Base-by-base conservation (phyloP, 2,797 vertebrate species). In the Peromyscus eremicus region DNA sequence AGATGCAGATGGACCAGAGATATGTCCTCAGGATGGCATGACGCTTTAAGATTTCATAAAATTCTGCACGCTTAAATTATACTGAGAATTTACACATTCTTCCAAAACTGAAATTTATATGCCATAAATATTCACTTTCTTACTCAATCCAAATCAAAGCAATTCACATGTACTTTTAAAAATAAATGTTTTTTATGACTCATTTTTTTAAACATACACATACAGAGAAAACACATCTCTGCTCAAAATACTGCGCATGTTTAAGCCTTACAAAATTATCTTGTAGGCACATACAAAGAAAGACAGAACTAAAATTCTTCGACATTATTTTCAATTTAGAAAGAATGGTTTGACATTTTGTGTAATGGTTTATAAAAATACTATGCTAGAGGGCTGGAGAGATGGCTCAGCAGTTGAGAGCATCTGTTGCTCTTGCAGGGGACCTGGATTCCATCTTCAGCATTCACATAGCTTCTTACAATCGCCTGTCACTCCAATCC, bases 201-300 rank as follows among this genome's bases (percentile, higher is more conserved):
- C 75, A 71, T 37, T 82, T 55, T 88, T 55, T 5, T 86, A 85
- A 86, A 95, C 27, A 87, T 8, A 93, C 3, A 75, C 9, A 71
- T 8, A 55, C 3, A 76, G 6, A 66, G 0, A 37, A 86, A 32
- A 60, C 29, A 68, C 7, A 91, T 3, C 55, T 27, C 49, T 91
- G 77, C 60, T 94, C 73, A 94, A 84, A 95, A 62, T 92, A 83
- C 79, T 80, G 25, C 49, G 14, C 70, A 16, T 13, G 43, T 70
- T 93, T 89, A 83, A 62, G 32, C 27, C 91, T 87, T 25, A 46
- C 8, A 84, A 92, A 77, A 9, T 82, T 82, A 93, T 32, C 95
- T 92, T 57, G 2, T 23, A 71, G 49, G 43, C 11, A 64, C 82
- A 94, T 37, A 85, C 6, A 76, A 81, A 87, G 32, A 79, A 80